These are phyloP conservation scores for Aleiodes leptofemur DNA, from an alignment of 2,888 invertebrate genomes.

Conservation along the genomic window DNA sequence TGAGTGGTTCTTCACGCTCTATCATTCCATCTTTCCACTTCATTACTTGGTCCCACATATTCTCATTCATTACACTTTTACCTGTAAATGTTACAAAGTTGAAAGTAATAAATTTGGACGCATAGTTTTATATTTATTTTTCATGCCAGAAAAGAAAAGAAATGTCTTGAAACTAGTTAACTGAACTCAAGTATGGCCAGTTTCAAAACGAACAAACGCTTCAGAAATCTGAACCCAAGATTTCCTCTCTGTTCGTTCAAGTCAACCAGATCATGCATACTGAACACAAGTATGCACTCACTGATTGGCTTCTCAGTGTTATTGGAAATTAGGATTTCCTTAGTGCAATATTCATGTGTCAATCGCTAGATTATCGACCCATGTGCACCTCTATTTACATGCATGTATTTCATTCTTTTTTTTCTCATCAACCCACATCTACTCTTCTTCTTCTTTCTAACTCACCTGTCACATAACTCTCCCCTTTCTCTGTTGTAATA, in stretches of 20 bases:
- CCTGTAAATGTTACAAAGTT: constrained; percentile 8
- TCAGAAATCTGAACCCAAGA: constrained; percentile 37
- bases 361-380: constrained; percentile 24
- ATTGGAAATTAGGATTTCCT: not conserved
- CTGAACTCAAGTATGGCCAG: constrained; percentile 37
- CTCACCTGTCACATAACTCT: not conserved
- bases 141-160: too few species aligned
- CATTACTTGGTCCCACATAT: constrained; percentile 20
- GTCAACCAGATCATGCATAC: constrained; percentile 29
- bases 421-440: constrained; percentile 13
- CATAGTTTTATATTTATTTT: too few species aligned
- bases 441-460: not conserved
- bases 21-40: constrained; percentile 24
- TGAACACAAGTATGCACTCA: constrained; percentile 13
- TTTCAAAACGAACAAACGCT: constrained; percentile 20
- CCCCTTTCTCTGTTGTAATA: too few species aligned
- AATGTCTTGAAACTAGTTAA: too few species aligned
- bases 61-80: constrained; percentile 26
- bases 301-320: constrained; percentile 4
- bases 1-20: constrained; percentile 1
- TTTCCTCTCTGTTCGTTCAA: constrained; percentile 29
- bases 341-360: constrained; percentile 10
- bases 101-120: not conserved
- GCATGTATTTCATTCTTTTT: constrained; percentile 11
- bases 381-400: constrained; percentile 1